phyloP scores from a whole-genome alignment of 2,888 invertebrate species.

The Eilema griseolum region DNA sequence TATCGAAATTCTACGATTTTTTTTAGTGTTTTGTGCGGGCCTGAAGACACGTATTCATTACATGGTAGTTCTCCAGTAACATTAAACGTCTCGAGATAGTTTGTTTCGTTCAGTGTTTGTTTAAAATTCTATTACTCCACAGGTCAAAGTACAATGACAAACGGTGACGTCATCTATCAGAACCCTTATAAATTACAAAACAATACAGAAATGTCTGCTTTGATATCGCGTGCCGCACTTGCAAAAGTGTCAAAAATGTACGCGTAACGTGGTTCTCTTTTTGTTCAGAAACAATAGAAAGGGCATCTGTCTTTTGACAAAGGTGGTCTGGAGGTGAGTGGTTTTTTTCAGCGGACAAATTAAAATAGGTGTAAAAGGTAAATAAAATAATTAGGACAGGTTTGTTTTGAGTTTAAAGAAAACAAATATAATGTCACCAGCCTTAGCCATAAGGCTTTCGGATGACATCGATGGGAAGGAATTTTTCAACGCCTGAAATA shows the following conservation, averaged over 20 bases:
- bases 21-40: too few species aligned
- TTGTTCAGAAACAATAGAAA: conserved; percentile 3
- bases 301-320: conserved; percentile 10
- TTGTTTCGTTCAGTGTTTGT: too few species aligned
- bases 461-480: too few species aligned
- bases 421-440: too few species aligned
- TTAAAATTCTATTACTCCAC: too few species aligned
- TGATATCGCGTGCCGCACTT: not conserved
- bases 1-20: too few species aligned
- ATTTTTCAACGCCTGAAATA: too few species aligned
- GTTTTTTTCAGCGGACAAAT: not conserved
- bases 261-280: conserved; percentile 6
- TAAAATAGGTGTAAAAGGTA: not conserved
- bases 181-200: conserved; percentile 2
- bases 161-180: not conserved
- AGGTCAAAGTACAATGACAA: not conserved
- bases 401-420: not conserved
- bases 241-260: not conserved
- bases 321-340: not conserved
- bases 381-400: not conserved
- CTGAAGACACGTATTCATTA: too few species aligned
- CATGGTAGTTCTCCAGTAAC: too few species aligned
- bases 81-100: not conserved
- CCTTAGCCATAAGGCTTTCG: too few species aligned
- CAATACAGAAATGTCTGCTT: conserved; percentile 1